Percentiles rank a stretch among this genome's conserved stretches.
phyloP scores from a whole-genome alignment of 2,113 vertebrate species.

The Macaca nemestrina region DNA sequence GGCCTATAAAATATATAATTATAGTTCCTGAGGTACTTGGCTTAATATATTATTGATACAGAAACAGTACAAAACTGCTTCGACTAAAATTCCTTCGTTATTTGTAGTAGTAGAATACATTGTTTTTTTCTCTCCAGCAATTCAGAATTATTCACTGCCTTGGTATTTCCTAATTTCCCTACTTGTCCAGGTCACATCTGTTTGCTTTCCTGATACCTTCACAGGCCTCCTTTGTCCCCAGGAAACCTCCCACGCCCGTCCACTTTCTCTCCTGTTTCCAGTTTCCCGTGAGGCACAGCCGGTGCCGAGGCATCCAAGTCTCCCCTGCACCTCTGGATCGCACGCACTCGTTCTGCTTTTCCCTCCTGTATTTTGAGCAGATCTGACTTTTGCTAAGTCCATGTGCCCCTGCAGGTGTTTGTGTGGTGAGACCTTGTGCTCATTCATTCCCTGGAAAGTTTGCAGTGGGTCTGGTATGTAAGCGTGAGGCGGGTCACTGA shows the following conservation, averaged over 20 bases:
- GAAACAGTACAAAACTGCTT: not conserved
- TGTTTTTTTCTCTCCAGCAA: not conserved
- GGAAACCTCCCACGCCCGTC: not conserved
- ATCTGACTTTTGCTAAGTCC: not conserved
- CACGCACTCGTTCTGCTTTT: not conserved
- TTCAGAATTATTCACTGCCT: slow-evolving; percentile 21
- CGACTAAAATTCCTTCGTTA: not conserved
- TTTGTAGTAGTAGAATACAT: not conserved
- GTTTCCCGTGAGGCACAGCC: slow-evolving; percentile 18
- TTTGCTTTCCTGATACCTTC: slow-evolving; percentile 69
- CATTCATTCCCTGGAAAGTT: not conserved
- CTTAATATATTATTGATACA: not conserved
- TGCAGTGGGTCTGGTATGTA: too few relatives aligned
- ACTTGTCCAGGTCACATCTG: slow-evolving; percentile 70
- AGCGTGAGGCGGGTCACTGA: not conserved
- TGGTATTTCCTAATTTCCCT: slow-evolving; percentile 60
- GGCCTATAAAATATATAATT: not conserved
- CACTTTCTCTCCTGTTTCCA: not conserved
- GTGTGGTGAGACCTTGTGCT: not conserved
- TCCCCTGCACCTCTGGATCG: not conserved
- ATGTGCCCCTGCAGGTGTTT: not conserved
- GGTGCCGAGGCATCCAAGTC: not conserved
- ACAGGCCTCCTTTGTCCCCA: slow-evolving; percentile 38
- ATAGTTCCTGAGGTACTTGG: not conserved
- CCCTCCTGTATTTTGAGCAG: not conserved